phyloP scores from a whole-genome alignment of 2,888 invertebrate species.

The Cephus runcator region DNA sequence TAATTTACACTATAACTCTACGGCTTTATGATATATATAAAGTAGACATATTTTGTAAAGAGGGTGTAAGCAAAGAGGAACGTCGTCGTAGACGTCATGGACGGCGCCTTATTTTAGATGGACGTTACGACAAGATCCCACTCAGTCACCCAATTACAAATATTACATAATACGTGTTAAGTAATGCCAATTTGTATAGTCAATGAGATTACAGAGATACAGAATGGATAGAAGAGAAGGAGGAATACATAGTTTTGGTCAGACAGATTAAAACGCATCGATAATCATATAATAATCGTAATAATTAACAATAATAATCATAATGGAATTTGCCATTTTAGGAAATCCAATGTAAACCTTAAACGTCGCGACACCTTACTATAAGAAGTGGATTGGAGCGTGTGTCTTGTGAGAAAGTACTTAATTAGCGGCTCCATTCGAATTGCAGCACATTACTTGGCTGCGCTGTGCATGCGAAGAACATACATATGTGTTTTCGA shows the following conservation, averaged over 20 bases:
- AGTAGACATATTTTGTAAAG: slow-evolving; percentile 23
- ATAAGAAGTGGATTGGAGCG: slow-evolving; percentile 64
- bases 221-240: slow-evolving; percentile 37
- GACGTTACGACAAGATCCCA: slow-evolving; percentile 32
- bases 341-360: slow-evolving; percentile 64
- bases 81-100: slow-evolving; percentile 26
- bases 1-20: slow-evolving; percentile 43
- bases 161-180: slow-evolving; percentile 31
- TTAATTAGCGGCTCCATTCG: not conserved
- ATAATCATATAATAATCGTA: slow-evolving; percentile 36
- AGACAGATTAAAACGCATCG: slow-evolving; percentile 38
- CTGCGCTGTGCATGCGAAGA: not conserved
- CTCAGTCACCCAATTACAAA: slow-evolving; percentile 35
- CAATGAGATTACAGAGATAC: slow-evolving; percentile 34
- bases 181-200: slow-evolving; percentile 36
- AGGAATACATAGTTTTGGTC: slow-evolving; percentile 41
- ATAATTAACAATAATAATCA: slow-evolving; percentile 33
- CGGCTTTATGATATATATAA: slow-evolving; percentile 32
- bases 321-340: slow-evolving; percentile 27
- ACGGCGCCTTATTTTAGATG: not conserved
- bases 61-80: slow-evolving; percentile 38
- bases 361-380: slow-evolving; percentile 57
- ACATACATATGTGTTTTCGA: not conserved
- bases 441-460: not conserved
- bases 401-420: slow-evolving; percentile 41